Percentiles rank a stretch among this genome's conserved stretches.
phyloP scores from a whole-genome alignment of 2,797 vertebrate species.

The Rhadinocentrus ornatus region DNA sequence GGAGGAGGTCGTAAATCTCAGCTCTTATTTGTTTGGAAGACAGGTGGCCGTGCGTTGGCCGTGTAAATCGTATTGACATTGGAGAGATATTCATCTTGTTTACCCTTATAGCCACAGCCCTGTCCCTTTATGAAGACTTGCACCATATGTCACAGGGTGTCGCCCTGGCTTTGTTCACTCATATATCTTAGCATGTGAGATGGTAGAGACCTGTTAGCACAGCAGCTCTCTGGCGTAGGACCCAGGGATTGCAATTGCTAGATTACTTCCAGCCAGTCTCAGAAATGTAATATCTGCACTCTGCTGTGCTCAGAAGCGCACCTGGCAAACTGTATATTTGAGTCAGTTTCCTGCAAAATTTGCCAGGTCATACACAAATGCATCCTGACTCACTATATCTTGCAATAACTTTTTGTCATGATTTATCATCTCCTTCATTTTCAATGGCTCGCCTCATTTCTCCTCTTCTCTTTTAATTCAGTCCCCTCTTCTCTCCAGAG shows the following conservation, averaged over 20 bases:
- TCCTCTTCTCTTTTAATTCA: slow-evolving; percentile 61
- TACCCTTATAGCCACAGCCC: slow-evolving; percentile 75
- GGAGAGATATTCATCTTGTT: slow-evolving; percentile 83
- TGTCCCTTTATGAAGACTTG: slow-evolving; percentile 81
- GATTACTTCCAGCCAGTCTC: slow-evolving; percentile 54
- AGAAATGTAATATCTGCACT: slow-evolving; percentile 61
- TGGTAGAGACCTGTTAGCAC: slow-evolving; percentile 77
- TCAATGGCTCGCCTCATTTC: slow-evolving; percentile 67
- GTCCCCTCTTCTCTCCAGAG: slow-evolving; percentile 51
- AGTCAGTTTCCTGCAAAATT: slow-evolving; percentile 45
- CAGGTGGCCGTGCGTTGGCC: slow-evolving; percentile 82
- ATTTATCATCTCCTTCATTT: slow-evolving; percentile 71
- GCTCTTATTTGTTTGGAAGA: slow-evolving; percentile 81
- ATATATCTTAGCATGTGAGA: slow-evolving; percentile 77
- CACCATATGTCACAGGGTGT: slow-evolving; percentile 81
- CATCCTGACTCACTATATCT: slow-evolving; percentile 52
- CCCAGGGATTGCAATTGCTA: slow-evolving; percentile 53
- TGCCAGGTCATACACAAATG: slow-evolving; percentile 65
- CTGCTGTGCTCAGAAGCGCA: slow-evolving; percentile 45
- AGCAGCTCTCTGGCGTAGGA: slow-evolving; percentile 69
- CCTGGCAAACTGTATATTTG: slow-evolving; percentile 59
- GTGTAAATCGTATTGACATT: slow-evolving; percentile 82
- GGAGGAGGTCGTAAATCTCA: slow-evolving; percentile 77
- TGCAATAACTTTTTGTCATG: slow-evolving; percentile 57
- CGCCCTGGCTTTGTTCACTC: slow-evolving; percentile 75